Conservation (phyloP, 2,113 vertebrate species). For the Eira barbara region DNA sequence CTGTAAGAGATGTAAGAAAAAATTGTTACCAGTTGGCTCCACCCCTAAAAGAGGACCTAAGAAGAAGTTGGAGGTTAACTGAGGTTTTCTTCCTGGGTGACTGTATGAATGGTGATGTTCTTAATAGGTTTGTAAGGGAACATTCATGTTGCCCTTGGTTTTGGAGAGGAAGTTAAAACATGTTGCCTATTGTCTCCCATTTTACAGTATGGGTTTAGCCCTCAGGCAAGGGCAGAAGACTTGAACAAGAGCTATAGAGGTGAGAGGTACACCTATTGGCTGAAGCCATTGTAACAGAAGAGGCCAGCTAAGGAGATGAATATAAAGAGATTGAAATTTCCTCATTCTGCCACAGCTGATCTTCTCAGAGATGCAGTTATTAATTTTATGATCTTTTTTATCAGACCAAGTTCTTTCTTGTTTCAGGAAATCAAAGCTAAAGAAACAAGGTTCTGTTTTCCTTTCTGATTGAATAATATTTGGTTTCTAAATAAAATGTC, state of each 20-base stretch:
- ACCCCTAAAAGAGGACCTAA: neutral
- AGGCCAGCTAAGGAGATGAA: neutral
- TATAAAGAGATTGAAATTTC: neutral
- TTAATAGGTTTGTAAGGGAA: neutral
- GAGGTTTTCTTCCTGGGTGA: neutral
- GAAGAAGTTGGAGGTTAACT: conserved; percentile 4
- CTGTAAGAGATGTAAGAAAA: neutral
- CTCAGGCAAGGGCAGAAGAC: neutral
- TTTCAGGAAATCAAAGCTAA: neutral
- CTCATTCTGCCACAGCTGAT: neutral
- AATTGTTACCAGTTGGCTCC: neutral
- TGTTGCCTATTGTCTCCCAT: neutral
- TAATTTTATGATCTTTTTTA: neutral
- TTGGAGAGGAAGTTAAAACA: neutral
- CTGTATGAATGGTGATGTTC: neutral
- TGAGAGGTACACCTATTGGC: neutral
- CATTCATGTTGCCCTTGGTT: neutral
- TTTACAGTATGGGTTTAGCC: neutral
- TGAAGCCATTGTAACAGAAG: neutral
- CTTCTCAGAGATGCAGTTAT: neutral
- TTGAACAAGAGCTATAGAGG: neutral
- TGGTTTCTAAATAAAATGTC: neutral
- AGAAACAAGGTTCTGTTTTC: neutral
- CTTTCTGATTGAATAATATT: neutral
- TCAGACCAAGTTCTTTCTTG: neutral